Evolutionary conservation across 2,113 vertebrate genomes (phyloP).

Genomic region (Chaenocephalus aceratus): DNA sequence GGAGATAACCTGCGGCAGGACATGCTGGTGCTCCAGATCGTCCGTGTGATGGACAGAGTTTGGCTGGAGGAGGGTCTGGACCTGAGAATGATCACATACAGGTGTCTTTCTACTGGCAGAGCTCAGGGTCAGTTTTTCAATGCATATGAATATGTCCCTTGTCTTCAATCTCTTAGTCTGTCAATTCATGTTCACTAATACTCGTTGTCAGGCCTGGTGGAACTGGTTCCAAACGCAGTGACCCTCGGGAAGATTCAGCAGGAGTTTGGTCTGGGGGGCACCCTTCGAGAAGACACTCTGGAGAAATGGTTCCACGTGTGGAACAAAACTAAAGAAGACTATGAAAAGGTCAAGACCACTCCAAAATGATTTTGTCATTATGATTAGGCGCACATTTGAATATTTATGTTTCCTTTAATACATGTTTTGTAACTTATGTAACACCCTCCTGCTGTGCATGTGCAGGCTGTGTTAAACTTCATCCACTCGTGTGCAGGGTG

Average conservation of each 20-base stretch:
- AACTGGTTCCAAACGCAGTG: conserved; percentile 94
- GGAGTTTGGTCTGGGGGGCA: conserved; percentile 91
- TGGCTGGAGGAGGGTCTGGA: conserved; percentile 95
- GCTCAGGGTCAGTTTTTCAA: conserved; percentile 83
- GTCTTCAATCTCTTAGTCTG: background rate
- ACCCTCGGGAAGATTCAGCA: conserved; percentile 94
- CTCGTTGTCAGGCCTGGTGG: conserved; percentile 89
- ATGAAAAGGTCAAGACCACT: conserved; percentile 87
- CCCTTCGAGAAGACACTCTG: conserved; percentile 91
- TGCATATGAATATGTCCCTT: background rate
- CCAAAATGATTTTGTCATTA: too few species aligned
- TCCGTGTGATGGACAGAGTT: conserved; percentile 92
- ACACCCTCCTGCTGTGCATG: background rate
- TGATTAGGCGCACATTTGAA: background rate
- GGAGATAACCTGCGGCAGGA: conserved; percentile 96
- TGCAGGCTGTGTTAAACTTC: conserved; percentile 95
- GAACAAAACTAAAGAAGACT: conserved; percentile 91
- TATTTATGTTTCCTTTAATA: background rate
- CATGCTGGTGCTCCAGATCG: conserved; percentile 96
- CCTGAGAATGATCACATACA: conserved; percentile 95
- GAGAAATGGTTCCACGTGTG: conserved; percentile 95
- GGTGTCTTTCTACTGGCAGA: conserved; percentile 91
- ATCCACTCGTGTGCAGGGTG: conserved; percentile 96
- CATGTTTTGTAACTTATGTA: background rate
- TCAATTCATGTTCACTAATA: background rate